Conservation (phyloP, 2,113 vertebrate genomes). For the Apus apus region DNA sequence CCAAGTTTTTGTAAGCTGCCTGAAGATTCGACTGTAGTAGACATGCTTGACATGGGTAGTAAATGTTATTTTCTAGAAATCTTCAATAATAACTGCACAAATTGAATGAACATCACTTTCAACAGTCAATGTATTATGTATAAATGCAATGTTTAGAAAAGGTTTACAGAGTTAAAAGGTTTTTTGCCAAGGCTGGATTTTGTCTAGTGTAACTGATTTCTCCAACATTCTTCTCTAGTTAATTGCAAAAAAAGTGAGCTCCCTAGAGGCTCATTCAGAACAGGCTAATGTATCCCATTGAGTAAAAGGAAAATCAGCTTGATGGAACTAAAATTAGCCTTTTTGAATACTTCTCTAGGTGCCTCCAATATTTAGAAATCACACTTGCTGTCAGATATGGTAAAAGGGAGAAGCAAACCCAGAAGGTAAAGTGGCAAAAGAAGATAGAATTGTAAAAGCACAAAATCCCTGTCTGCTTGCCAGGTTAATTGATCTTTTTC, state of each 20-base stretch:
- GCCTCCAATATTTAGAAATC: not conserved
- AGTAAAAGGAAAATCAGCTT: not conserved
- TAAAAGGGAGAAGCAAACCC: not conserved
- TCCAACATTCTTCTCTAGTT: not conserved
- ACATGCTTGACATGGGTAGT: too few species aligned
- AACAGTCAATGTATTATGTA: not conserved
- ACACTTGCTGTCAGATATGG: not conserved
- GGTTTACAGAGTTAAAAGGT: slow-evolving; percentile 7
- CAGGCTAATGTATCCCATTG: not conserved
- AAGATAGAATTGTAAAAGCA: not conserved
- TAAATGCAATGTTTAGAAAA: not conserved
- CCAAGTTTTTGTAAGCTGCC: too few species aligned
- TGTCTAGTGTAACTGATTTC: not conserved
- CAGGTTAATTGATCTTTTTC: not conserved
- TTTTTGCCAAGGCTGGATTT: not conserved
- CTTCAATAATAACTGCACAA: slow-evolving; percentile 9
- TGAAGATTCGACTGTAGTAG: too few species aligned
- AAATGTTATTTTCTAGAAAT: not conserved
- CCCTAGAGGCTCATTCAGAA: not conserved
- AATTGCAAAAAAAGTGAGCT: not conserved
- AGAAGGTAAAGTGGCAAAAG: not conserved
- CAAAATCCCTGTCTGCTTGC: not conserved
- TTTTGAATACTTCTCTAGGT: not conserved
- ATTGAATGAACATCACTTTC: not conserved
- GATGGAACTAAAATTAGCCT: not conserved